Conservation (phyloP, 64 coral and sea anemone genomes). For the Orbicella faveolata region DNA sequence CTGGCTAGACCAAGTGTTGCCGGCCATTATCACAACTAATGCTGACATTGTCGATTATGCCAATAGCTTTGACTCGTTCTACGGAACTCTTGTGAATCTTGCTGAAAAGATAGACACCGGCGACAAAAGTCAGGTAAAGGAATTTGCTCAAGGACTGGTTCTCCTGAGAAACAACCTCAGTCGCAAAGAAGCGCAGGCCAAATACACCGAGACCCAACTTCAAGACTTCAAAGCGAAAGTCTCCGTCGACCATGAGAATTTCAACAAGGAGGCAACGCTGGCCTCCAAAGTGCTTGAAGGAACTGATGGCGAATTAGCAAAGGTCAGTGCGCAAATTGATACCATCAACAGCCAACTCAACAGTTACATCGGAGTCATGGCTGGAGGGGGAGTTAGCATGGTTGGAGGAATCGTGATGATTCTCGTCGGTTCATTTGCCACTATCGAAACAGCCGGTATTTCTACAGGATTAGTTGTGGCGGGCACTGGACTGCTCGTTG, state of each 20-base stretch:
- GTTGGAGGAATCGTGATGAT: constrained; percentile 51
- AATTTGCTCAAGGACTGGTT: constrained; percentile 40
- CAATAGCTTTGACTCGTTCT: constrained; percentile 43
- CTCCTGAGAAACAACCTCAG: constrained; percentile 48
- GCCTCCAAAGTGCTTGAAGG: constrained; percentile 50
- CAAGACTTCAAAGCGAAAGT: constrained; percentile 30
- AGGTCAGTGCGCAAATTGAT: constrained; percentile 27
- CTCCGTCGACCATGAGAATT: constrained; percentile 7
- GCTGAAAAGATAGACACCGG: constrained; percentile 38
- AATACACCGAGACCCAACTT: constrained; percentile 23
- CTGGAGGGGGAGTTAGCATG: constrained; percentile 45
- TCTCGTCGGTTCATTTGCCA: constrained; percentile 54
- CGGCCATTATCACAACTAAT: constrained; percentile 60
- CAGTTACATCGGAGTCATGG: constrained; percentile 39
- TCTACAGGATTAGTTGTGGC: constrained; percentile 63
- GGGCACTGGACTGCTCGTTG: constrained; percentile 34
- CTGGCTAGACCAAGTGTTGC: constrained; percentile 56
- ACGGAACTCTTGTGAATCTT: constrained; percentile 34
- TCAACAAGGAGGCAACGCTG: constrained; percentile 26
- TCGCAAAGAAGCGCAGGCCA: constrained; percentile 15
- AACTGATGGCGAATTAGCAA: constrained; percentile 39
- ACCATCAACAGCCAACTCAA: constrained; percentile 24
- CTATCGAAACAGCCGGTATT: constrained; percentile 59
- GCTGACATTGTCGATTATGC: constrained; percentile 71
- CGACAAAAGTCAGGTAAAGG: constrained; percentile 4